phyloP scores from a whole-genome alignment of 2,888 invertebrate species.

The Cylloceria caligata region DNA sequence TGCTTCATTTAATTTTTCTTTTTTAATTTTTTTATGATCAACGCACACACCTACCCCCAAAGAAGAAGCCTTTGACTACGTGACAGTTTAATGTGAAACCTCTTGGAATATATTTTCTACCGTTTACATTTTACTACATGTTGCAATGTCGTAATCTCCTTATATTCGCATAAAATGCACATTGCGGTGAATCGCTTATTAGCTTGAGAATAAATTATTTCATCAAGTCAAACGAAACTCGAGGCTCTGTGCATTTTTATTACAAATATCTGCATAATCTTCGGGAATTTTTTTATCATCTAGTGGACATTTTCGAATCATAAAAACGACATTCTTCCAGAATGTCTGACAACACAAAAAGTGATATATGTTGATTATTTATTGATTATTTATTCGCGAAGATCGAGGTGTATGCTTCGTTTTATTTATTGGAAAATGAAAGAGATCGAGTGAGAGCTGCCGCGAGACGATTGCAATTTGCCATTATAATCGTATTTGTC shows the following conservation, averaged over 20 bases:
- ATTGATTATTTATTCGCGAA: not conserved
- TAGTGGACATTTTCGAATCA: too few species aligned
- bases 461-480: not conserved
- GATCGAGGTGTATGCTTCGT: not conserved
- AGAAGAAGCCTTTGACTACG: not conserved
- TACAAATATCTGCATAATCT: too few species aligned
- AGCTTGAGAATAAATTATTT: too few species aligned
- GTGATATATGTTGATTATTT: not conserved
- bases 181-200: too few species aligned
- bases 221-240: too few species aligned
- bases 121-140: not conserved
- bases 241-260: too few species aligned
- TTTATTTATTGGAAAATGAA: constrained; percentile 1
- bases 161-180: not conserved
- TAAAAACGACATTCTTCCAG: too few species aligned
- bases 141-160: constrained; percentile 21
- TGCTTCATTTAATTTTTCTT: constrained; percentile 1
- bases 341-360: too few species aligned
- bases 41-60: not conserved
- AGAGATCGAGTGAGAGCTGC: not conserved
- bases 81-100: constrained; percentile 18
- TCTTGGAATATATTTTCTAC: constrained; percentile 18
- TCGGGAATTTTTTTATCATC: too few species aligned
- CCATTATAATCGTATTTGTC: constrained; percentile 22
- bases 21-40: constrained; percentile 37